These are phyloP conservation scores for Muricea muricata DNA, from an alignment of 92 coral and sea anemone species.

Conservation along the genomic window DNA sequence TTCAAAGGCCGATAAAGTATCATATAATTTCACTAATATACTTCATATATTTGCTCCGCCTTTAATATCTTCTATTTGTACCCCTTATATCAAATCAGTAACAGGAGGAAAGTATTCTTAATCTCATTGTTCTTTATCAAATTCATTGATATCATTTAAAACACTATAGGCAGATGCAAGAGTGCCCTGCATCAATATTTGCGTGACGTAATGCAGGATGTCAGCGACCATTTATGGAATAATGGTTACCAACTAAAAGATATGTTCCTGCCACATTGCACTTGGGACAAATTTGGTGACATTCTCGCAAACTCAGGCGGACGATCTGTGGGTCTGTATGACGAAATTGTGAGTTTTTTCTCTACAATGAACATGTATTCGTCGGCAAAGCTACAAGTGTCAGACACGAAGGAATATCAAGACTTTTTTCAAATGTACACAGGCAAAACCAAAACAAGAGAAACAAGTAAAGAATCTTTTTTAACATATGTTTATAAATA, in stretches of 20 bases:
- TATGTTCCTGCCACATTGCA: conserved; percentile 6
- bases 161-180: conserved; percentile 52
- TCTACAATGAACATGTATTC: conserved; percentile 52
- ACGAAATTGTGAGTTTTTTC: conserved; percentile 35
- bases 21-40: too few species aligned
- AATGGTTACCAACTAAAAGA: not conserved
- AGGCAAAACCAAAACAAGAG: conserved; percentile 8
- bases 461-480: not conserved
- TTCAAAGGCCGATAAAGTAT: too few species aligned
- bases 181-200: conserved; percentile 45
- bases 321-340: conserved; percentile 40
- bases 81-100: too few species aligned
- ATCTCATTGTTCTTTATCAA: not conserved
- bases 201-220: conserved; percentile 35
- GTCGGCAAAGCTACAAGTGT: conserved; percentile 37
- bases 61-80: too few species aligned
- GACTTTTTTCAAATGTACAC: not conserved
- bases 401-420: conserved; percentile 14
- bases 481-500: too few species aligned
- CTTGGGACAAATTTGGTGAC: not conserved
- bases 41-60: too few species aligned
- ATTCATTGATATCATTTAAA: too few species aligned
- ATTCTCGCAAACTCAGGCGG: not conserved
- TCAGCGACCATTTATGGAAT: not conserved
- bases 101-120: too few species aligned